Conservation (phyloP, 2,797 vertebrate genomes). For the Enteromius treurensis region DNA sequence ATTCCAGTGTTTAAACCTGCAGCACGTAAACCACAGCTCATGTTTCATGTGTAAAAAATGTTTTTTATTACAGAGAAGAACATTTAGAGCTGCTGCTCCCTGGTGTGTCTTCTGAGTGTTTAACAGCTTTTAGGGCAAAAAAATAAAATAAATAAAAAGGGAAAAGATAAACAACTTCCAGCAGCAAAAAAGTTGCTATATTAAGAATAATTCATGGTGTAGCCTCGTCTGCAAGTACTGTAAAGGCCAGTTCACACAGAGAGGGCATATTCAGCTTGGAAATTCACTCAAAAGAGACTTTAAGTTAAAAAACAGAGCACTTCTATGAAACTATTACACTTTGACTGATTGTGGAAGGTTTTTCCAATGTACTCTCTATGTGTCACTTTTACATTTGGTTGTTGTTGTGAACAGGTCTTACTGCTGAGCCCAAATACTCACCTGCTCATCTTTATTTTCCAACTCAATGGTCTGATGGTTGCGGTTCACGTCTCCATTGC, state of each 20-base stretch:
- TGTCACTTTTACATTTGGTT: neutral
- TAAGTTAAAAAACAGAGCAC: neutral
- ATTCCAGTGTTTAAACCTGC: conserved; percentile 1
- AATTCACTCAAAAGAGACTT: neutral
- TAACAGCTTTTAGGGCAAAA: conserved; percentile 21
- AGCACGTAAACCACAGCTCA: conserved; percentile 16
- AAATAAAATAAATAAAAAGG: neutral
- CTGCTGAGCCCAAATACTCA: neutral
- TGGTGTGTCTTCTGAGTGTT: conserved; percentile 13
- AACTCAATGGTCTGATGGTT: conserved; percentile 32
- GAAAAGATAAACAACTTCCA: conserved; percentile 12
- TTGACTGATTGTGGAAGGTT: neutral
- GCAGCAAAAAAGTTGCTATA: neutral
- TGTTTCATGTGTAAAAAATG: conserved; percentile 17
- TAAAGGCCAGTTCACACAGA: conserved; percentile 20
- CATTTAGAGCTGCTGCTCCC: conserved; percentile 18
- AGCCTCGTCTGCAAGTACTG: neutral
- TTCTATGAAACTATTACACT: neutral
- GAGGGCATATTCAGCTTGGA: conserved; percentile 5
- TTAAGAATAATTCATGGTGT: conserved; percentile 7
- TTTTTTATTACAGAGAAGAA: conserved; percentile 15
- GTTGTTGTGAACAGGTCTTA: neutral
- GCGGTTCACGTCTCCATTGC: conserved; percentile 20
- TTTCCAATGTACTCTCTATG: neutral
- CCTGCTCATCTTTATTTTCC: conserved; percentile 20